Base-by-base conservation (phyloP, 1,140 invertebrate species). In the Aphis gossypii region DNA sequence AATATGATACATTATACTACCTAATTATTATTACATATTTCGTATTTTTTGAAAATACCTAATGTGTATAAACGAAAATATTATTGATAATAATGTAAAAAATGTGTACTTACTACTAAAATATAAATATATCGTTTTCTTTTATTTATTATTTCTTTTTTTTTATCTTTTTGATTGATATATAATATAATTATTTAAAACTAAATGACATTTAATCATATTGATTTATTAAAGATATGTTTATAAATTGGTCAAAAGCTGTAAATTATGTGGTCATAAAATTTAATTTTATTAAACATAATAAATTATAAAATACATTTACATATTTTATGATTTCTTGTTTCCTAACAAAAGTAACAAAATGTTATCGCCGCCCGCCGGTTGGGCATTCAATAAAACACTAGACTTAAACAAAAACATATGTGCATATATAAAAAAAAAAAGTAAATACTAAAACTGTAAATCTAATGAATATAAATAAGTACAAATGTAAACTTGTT, bases 331-430 rank as follows among this genome's bases (percentile, higher is more conserved):
- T 68, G 11, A 68, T 68, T 68, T 68, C 30, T 30, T 14, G 30
- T 68, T n/a, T 68, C 60, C 60, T 68, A n/a, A n/a, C 60, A 68
- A 68, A 68, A 68, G 60, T 68, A 68, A 68, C 60, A 68, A 68
- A 68, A 68, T 68, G 30, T 68, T 68, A 68, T 68, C n/a, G n/a
- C n/a, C n/a, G n/a, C n/a, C n/a, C 30, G 30, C 60, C 60, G 30
- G 60, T 68, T n/a, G 30, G 30, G 14, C 30, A n/a, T n/a, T n/a
- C 30, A 68, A 68, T 68, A 68, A 68, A n/a, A 68, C 60, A 68
- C 30, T 68, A 68, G n/a, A 68, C 60, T n/a, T n/a, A 68, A 68
- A n/a, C 14, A n/a, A 11, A 68, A n/a, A n/a, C 60, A 68, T 68
- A 68, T 68, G 60, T 68, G 6, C 30, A 68, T n/a, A 68, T 18